Evolutionary conservation across 2,113 vertebrate species (phyloP), one percentile per base, ranked within the genome.

Genomic region (Calidris pugnax): DNA sequence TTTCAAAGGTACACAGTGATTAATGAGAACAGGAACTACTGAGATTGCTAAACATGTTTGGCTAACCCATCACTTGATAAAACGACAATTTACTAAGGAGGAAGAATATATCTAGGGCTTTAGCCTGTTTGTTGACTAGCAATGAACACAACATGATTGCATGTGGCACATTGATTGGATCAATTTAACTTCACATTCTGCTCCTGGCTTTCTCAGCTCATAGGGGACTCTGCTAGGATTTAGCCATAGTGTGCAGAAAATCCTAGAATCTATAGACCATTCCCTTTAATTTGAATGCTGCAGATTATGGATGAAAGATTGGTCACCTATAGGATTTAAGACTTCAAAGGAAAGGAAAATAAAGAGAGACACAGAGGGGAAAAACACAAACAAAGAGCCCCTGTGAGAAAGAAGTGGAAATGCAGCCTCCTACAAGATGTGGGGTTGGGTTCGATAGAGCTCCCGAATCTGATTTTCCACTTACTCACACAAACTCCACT

Each of bases 261-360:
- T 98, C 98, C 98, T 93, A 97, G 95, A 98, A 98, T 98, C 98
- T 98, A 98, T 98, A 98, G 96, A 97, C 88, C 80, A 30, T 96
- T 97, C 97, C 97, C 97, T 98, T 98, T 98, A 98, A 98, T 98
- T 98, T 98, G 98, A 98, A 98, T 97, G 96, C 98, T 97, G 91
- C 97, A 98, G 98, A 98, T 98, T 98, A 98, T 15, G 71, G 98
- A 98, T 98, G 98, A 98, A 98, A 98, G 97, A 96, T 97, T 98
- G 97, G 98, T 98, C 98, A 98, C 98, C 97, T 98, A 97, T 76
- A 96, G 97, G 98, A 98, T 98, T 98, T 98, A 90, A 87, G 48
- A 96, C 98, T 98, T 98, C 98, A 98, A 98, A 98, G 96, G 47
- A 87, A 94, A 87, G 87, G 56, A 97, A 98, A 97, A 98, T 96